Evolutionary conservation across 2,797 vertebrate species (phyloP), one percentile per base, ranked within the genome.

Genomic region (Eospalax fontanierii): DNA sequence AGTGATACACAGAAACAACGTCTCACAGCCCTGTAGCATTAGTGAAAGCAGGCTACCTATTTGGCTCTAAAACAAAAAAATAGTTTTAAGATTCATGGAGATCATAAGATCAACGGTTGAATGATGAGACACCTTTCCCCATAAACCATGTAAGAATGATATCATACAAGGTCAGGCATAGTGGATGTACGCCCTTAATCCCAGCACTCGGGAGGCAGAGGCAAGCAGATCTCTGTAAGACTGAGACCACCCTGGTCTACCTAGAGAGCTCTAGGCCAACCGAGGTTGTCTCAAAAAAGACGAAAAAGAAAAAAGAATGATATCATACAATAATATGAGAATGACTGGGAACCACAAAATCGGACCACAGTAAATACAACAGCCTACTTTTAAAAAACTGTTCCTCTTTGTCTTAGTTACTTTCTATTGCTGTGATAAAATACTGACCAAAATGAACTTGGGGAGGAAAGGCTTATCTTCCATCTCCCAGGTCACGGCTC

Each of bases 61-160:
- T 83, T 50, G 66, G 28, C 66, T 66, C 59, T 66, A 95, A 87
- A 92, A 75, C 35, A 70, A 81, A 75, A 68, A 57, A 75, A 30
- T 75, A 43, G 38, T 2, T 81, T 3, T 40, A 65, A 75, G 89
- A 85, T 24, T 90, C 78, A 74, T 18, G n/a, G 63, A 85, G n/a
- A 12, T 6, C 24, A 73, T 78, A 96, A 94, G 94, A 82, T 21
- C 2, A 78, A 66, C 26, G 40, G 30, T 30, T 75, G n/a, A 87
- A 83, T 35, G 35, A 92, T 46, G 35, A 82, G 6, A 46, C 38
- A 76, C 59, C 43, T 90, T 94, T 88, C 57, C 19, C 9, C 26
- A 66, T 22, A 61, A 21, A 86, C 43, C n/a, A 43, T 57, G 66
- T 74, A 33, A 81, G 90, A 86, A 81, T 24, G 59, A 75, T 61